Evolutionary conservation across 2,888 invertebrate genomes (phyloP).

Genomic region (Hemithea aestivaria): DNA sequence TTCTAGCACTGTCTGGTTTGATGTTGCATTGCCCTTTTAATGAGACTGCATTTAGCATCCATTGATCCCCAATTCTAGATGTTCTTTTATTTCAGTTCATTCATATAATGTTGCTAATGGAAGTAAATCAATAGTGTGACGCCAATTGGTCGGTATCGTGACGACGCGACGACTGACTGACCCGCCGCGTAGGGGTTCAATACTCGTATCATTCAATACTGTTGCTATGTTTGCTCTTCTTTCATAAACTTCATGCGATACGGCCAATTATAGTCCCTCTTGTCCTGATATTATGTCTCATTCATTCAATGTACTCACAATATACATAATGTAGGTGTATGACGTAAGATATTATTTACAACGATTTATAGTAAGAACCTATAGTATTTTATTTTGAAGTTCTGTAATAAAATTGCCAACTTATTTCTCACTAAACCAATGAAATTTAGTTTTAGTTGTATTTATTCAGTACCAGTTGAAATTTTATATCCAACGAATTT

Average conservation of each 20-base stretch:
- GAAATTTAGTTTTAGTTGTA: too few relatives aligned
- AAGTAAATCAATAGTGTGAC: constrained; percentile 64
- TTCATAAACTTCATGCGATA: constrained; percentile 3
- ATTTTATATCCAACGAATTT: too few relatives aligned
- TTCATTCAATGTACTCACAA: too few relatives aligned
- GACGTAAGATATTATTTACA: too few relatives aligned
- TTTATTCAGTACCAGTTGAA: too few relatives aligned
- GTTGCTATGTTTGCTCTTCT: constrained; percentile 39
- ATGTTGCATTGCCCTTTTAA: constrained; percentile 24
- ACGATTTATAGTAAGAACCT: too few relatives aligned
- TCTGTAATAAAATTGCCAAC: too few relatives aligned
- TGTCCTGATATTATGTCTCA: constrained; percentile 1
- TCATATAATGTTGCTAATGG: constrained; percentile 43
- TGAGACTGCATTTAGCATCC: neutral
- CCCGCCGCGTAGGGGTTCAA: constrained; percentile 36
- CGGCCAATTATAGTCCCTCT: neutral
- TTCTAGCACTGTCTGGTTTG: constrained; percentile 38
- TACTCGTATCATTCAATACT: constrained; percentile 41
- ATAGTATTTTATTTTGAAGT: too few relatives aligned
- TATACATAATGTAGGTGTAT: too few relatives aligned
- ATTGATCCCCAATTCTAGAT: constrained; percentile 18
- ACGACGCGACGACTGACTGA: constrained; percentile 35
- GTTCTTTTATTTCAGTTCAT: constrained; percentile 36
- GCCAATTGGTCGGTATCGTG: constrained; percentile 57
- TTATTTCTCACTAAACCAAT: too few relatives aligned